Conservation (phyloP, 2,797 vertebrate genomes). For the Heliangelus exortis region DNA sequence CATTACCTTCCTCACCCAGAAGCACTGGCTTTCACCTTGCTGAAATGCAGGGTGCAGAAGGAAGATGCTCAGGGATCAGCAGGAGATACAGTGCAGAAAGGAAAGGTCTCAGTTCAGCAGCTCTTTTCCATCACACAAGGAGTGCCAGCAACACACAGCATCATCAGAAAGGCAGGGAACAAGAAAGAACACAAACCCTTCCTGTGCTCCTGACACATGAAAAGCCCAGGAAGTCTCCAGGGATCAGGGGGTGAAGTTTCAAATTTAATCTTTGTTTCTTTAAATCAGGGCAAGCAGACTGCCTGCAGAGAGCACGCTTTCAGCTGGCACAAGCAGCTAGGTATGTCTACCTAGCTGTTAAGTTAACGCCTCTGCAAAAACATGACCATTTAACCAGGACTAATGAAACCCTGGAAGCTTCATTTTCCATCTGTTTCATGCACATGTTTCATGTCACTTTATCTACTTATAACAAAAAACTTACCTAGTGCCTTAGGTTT, state of each 20-base stretch:
- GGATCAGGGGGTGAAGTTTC: rapidly evolving
- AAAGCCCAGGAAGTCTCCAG: neutral
- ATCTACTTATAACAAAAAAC: neutral
- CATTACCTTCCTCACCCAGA: neutral
- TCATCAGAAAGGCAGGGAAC: neutral
- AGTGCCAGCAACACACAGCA: neutral
- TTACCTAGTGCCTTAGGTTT: neutral
- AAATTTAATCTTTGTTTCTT: neutral
- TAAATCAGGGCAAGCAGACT: neutral
- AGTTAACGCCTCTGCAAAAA: neutral
- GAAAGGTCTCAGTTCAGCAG: neutral
- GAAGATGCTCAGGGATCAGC: neutral
- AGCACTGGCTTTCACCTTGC: neutral
- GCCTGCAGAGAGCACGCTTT: neutral
- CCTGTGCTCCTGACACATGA: neutral
- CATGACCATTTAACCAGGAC: neutral
- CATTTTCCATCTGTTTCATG: neutral
- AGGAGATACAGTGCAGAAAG: neutral
- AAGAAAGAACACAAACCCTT: neutral
- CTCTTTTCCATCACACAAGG: neutral
- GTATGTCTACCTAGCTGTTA: neutral
- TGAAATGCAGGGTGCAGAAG: neutral
- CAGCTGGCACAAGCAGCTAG: neutral
- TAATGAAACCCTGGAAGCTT: neutral
- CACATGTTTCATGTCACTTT: neutral